These are phyloP conservation scores for Elmis aenea DNA, from an alignment of 2,888 invertebrate genomes.

Conservation along the genomic window DNA sequence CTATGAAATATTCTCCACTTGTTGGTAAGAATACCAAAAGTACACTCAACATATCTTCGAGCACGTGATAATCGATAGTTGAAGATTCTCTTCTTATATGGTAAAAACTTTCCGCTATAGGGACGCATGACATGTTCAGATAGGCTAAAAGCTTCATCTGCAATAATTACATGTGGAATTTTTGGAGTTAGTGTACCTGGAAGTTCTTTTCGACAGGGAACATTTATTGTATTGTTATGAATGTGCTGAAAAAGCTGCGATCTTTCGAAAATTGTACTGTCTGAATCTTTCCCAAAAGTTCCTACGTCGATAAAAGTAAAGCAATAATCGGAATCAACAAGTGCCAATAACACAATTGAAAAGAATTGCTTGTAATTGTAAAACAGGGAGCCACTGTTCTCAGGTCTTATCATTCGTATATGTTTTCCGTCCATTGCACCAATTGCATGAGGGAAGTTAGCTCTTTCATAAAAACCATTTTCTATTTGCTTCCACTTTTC, in stretches of 20 bases:
- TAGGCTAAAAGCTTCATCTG: constrained; percentile 31
- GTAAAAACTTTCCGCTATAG: constrained; percentile 28
- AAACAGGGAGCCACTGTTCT: constrained; percentile 25
- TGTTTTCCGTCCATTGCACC: constrained; percentile 27
- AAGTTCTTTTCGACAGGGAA: constrained; percentile 23
- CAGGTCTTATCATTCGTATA: constrained; percentile 21
- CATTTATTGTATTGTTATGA: constrained; percentile 23
- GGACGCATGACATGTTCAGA: constrained; percentile 28
- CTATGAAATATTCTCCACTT: constrained; percentile 28
- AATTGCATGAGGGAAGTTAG: constrained; percentile 25
- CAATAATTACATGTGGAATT: constrained; percentile 26
- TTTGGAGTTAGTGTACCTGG: constrained; percentile 14
- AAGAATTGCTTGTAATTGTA: constrained; percentile 25
- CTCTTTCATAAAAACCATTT: constrained; percentile 24
- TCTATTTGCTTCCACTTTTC: constrained; percentile 22
- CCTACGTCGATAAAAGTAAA: constrained; percentile 29
- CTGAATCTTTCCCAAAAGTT: constrained; percentile 24
- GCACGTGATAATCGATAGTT: constrained; percentile 26
- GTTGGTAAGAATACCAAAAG: constrained; percentile 27
- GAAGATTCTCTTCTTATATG: constrained; percentile 17
- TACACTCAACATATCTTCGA: constrained; percentile 25
- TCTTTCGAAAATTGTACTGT: constrained; percentile 24
- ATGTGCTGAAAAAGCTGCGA: constrained; percentile 21
- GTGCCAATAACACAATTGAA: constrained; percentile 26
- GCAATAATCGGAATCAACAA: constrained; percentile 22